Evolutionary conservation across 2,888 invertebrate genomes (phyloP).

Genomic region (Drosophila parthenogenetica): DNA sequence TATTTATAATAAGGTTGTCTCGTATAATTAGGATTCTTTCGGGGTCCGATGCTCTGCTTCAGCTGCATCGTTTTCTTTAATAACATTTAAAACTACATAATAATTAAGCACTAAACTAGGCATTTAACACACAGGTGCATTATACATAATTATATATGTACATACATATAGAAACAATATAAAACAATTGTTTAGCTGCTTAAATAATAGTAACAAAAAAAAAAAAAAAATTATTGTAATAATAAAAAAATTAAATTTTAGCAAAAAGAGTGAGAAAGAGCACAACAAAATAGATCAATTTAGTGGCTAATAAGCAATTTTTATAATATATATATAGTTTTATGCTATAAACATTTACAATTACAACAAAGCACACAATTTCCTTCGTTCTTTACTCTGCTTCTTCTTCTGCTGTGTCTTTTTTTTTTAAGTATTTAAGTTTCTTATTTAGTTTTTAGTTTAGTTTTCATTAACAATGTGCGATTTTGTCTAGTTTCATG

Average conservation of each 20-base stretch:
- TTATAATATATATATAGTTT: constrained; percentile 23
- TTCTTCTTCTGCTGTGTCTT: constrained; percentile 7
- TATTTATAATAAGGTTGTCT: constrained; percentile 46
- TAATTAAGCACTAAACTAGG: constrained; percentile 75
- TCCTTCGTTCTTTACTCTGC: not conserved
- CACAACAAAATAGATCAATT: constrained; percentile 26
- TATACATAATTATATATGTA: constrained; percentile 32
- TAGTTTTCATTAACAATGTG: constrained; percentile 63
- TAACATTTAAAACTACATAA: constrained; percentile 78
- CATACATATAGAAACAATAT: constrained; percentile 47
- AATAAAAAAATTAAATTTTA: constrained; percentile 4
- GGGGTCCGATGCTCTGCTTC: constrained; percentile 16
- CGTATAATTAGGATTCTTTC: constrained; percentile 40
- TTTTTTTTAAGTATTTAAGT: constrained; percentile 14
- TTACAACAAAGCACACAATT: constrained; percentile 46
- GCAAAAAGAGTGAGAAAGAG: constrained; percentile 13
- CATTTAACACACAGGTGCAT: constrained; percentile 43
- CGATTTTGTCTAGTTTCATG: constrained; percentile 53
- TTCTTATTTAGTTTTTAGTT: constrained; percentile 23
- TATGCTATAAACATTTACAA: constrained; percentile 59
- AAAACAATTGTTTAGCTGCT: constrained; percentile 66
- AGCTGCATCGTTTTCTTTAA: constrained; percentile 14
- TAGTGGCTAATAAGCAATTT: constrained; percentile 56
- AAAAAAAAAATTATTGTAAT: constrained; percentile 32
- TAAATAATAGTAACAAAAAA: constrained; percentile 68